Conservation (phyloP, 2,888 invertebrate species). For the Stegophylla sp. region DNA sequence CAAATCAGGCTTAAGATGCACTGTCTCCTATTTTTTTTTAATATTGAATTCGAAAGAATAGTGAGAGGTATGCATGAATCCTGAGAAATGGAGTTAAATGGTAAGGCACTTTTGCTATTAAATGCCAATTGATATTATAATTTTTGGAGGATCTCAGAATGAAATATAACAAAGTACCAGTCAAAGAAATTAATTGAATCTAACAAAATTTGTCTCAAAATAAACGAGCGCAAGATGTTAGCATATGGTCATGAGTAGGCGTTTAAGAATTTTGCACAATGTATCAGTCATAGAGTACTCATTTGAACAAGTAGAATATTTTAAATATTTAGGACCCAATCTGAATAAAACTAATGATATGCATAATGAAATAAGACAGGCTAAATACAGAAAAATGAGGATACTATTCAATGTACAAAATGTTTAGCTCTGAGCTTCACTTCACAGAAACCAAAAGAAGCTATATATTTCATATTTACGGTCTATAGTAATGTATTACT, state of each 20-base stretch:
- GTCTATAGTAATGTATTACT: neutral
- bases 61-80: neutral
- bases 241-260: neutral
- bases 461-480: neutral
- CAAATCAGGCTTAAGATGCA: neutral
- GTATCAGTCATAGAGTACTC: neutral
- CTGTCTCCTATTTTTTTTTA: neutral
- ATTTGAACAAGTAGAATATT: neutral
- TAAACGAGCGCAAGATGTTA: conserved; percentile 1
- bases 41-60: neutral
- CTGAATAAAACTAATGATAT: neutral
- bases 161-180: too few relatives aligned
- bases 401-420: neutral
- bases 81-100: neutral
- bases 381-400: neutral
- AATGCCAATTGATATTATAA: neutral
- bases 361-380: neutral
- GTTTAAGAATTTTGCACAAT: too few relatives aligned
- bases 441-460: neutral
- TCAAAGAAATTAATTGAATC: neutral
- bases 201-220: neutral
- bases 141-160: too few relatives aligned
- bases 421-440: neutral
- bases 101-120: neutral
- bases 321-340: neutral